Base-by-base conservation (phyloP, 2,888 invertebrate species). In the Cryptophagus acutangulus region DNA sequence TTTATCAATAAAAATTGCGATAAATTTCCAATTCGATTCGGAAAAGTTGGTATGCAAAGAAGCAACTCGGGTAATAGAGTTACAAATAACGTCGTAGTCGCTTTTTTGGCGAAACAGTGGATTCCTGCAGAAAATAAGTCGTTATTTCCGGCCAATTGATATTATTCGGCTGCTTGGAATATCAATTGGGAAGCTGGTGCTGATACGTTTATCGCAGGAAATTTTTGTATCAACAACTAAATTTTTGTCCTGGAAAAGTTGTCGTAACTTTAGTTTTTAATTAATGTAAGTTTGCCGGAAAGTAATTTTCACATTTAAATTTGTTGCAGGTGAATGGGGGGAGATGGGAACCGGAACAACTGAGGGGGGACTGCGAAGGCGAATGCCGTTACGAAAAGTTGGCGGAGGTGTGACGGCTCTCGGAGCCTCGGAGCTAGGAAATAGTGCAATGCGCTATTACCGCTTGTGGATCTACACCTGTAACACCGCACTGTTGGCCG, bases 391-490 rank as follows among this genome's bases (percentile, higher is more conserved):
- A 58, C 66, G 70, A 73, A 75, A 76, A 70, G 61, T 56, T 37
- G 65, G 61, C 40, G 63, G 75, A 69, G 76, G 75, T 70, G 49
- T 49, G 51, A 53, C 43, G 29, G 45, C 8, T 9, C 75, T 74
- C 77, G 74, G 63, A 51, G 61, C 62, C 58, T 58, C 61, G 46
- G 58, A 59, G 46, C 54, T 63, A 51, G 61, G 63, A 51, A 58
- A 60, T 55, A 64, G 67, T 73, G 74, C 77, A 65, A 79, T 79
- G 79, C 77, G 85, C 78, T 87, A 87, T 76, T 87, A 87, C 74
- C 84, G 88, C 74, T 82, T 89, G 71, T 89, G 89, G 89, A 89
- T 90, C 70, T 89, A 89, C 78, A 85, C 87, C 70, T 89, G 88
- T 81, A 89, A 89, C 76, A 82, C 85, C 72, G 88, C 87, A 62